A percentile compares a stretch with the other conserved stretches of the same genome.
These are phyloP conservation scores for Brevimyrus niger DNA, from an alignment of 2,113 vertebrate species.

Conservation along the genomic window DNA sequence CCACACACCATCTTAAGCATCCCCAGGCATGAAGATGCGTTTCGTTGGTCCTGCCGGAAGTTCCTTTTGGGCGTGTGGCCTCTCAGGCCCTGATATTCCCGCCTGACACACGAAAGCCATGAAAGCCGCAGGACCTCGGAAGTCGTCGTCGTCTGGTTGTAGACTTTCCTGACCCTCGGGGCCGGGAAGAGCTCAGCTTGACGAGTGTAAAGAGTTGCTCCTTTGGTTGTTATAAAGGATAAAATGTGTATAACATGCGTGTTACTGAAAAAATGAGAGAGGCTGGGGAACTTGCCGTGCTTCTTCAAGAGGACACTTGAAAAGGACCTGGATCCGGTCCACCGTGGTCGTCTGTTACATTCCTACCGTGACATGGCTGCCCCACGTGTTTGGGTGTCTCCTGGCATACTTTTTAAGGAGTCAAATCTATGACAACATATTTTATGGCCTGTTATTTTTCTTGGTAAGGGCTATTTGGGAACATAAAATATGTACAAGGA, in stretches of 20 bases:
- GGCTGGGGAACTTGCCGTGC: background rate
- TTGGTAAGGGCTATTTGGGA: background rate
- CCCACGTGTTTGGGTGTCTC: background rate
- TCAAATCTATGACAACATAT: background rate
- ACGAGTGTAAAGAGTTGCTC: background rate
- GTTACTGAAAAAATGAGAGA: background rate
- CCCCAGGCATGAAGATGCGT: background rate
- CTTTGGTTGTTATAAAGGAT: background rate
- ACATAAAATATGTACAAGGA: background rate
- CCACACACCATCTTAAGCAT: background rate
- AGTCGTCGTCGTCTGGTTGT: background rate
- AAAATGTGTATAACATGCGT: background rate
- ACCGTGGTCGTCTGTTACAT: background rate
- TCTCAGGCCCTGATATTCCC: background rate
- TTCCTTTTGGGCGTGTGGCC: background rate
- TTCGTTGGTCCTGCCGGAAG: background rate
- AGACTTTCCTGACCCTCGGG: background rate
- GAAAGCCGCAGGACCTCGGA: background rate
- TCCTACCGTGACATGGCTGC: background rate
- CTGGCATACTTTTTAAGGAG: background rate
- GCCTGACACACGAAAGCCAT: background rate
- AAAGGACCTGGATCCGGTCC: background rate
- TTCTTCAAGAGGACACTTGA: background rate
- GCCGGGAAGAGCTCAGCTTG: background rate
- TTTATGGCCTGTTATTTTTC: background rate